These are phyloP conservation scores for Drosophila antonietae DNA, from an alignment of 2,888 invertebrate species.

Conservation along the genomic window DNA sequence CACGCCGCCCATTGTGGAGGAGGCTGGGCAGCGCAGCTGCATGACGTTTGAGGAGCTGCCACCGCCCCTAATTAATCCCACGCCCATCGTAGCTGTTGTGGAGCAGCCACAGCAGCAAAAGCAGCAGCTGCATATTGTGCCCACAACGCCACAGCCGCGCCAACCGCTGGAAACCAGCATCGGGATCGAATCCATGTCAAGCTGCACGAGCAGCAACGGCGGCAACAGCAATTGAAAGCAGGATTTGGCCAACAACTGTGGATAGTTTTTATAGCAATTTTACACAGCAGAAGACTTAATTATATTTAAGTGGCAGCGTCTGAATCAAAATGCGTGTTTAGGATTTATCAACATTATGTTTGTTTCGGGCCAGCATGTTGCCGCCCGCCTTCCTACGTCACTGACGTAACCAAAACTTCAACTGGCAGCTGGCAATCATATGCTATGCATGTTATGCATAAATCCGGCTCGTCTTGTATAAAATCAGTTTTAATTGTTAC, in stretches of 20 bases:
- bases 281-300: conserved; percentile 79
- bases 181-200: conserved; percentile 13
- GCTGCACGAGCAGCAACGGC: neutral
- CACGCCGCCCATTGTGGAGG: conserved; percentile 73
- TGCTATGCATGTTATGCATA: conserved; percentile 8
- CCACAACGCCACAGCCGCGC: conserved; percentile 56
- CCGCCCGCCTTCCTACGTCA: conserved; percentile 27
- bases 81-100: conserved; percentile 61
- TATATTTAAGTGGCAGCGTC: conserved; percentile 65
- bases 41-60: conserved; percentile 66
- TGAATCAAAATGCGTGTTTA: conserved; percentile 56
- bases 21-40: conserved; percentile 59
- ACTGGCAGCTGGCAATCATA: conserved; percentile 32
- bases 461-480: conserved; percentile 57
- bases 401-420: conserved; percentile 28
- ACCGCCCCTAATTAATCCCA: conserved; percentile 66
- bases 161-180: conserved; percentile 56
- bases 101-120: conserved; percentile 31
- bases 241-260: conserved; percentile 10
- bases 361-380: conserved; percentile 6
- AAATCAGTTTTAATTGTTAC: conserved; percentile 77
- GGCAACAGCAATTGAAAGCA: conserved; percentile 2
- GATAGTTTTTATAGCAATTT: conserved; percentile 74
- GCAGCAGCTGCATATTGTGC: conserved; percentile 3
- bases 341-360: conserved; percentile 7